A percentile compares a stretch with the other conserved stretches of the same genome.
Conservation (phyloP, 2,113 vertebrate species). For the Benthochromis sp. region DNA sequence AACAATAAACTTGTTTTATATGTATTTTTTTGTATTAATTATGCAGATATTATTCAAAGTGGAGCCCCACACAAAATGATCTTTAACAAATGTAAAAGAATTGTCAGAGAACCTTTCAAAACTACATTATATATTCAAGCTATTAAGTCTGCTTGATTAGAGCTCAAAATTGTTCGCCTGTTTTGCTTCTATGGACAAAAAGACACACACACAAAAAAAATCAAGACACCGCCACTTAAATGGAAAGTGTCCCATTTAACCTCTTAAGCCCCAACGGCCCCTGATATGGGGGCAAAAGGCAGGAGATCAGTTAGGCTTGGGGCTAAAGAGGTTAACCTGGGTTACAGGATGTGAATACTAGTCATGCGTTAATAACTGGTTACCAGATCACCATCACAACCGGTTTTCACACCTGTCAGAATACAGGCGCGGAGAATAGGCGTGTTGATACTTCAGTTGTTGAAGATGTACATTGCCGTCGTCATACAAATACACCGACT, state of each 20-base stretch:
- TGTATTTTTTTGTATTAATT: background rate
- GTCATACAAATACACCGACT: background rate
- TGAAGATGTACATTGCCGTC: background rate
- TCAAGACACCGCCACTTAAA: background rate
- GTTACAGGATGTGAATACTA: background rate
- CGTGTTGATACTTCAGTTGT: background rate
- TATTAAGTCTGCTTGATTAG: background rate
- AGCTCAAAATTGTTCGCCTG: background rate
- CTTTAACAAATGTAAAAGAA: background rate
- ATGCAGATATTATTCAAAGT: background rate
- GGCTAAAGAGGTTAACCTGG: background rate
- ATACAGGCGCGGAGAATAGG: background rate
- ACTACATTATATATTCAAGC: background rate
- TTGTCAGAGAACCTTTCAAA: background rate
- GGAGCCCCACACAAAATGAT: background rate
- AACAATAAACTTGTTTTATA: background rate
- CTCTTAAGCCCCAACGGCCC: background rate
- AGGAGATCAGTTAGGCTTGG: background rate
- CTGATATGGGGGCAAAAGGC: background rate
- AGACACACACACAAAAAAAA: background rate
- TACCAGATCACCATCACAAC: constrained; percentile 23
- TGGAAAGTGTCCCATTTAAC: background rate
- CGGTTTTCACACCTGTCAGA: constrained; percentile 29
- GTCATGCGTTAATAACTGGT: background rate
- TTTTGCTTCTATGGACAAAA: background rate